phyloP scores from a whole-genome alignment of 53 echinoderm and acorn worm species.

The Stichopus horrens region DNA sequence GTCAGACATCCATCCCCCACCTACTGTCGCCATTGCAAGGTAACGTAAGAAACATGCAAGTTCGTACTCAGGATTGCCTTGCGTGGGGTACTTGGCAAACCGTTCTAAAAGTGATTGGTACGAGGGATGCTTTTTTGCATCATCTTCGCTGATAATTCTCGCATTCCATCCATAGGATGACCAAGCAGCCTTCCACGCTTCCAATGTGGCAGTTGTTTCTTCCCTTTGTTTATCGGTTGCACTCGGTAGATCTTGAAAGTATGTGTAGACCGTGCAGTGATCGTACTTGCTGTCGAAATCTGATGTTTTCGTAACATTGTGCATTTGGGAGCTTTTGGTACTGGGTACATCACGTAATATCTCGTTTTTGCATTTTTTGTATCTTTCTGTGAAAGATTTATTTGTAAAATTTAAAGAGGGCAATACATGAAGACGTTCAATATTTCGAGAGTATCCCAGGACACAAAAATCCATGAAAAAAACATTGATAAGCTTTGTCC shows the following conservation, averaged over 20 bases:
- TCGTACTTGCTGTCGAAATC: background rate
- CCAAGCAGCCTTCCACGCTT: background rate
- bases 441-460: background rate
- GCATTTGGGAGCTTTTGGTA: too few species aligned
- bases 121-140: background rate
- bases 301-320: too few species aligned
- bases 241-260: background rate
- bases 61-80: background rate
- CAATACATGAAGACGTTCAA: background rate
- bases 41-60: background rate
- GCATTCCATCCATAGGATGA: conserved; percentile 8
- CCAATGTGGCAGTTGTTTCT: background rate
- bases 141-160: background rate
- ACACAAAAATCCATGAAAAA: conserved; percentile 22
- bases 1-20: conserved; percentile 30
- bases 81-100: background rate
- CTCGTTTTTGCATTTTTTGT: background rate
- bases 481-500: background rate
- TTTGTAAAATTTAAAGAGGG: background rate
- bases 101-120: background rate
- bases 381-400: background rate
- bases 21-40: conserved; percentile 18
- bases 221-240: background rate
- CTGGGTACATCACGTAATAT: background rate
- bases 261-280: conserved; percentile 3